Base-by-base conservation (phyloP, 1,140 invertebrate genomes). In the Diachasma alloeum region DNA sequence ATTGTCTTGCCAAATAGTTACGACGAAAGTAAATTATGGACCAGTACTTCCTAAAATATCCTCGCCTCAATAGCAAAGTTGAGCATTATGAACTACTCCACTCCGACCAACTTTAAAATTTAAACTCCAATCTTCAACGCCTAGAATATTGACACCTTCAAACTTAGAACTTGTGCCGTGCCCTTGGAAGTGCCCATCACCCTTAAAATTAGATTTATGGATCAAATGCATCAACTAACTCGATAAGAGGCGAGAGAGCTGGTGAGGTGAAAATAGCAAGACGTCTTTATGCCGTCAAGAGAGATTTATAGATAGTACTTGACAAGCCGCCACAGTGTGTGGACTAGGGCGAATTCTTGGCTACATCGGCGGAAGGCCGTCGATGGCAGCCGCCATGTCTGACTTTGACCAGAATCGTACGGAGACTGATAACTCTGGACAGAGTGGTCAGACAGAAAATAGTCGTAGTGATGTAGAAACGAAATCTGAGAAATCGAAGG, bases 331-430 rank as follows among this genome's bases (percentile, higher is more conserved):
- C 88, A 89, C 87, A 76, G 88, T 89, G 88, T 89, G 88, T 53
- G 88, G 87, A 80, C 82, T 89, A 79, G 87, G 88, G 85, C 87
- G 87, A 83, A 89, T 89, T 31, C 84, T 89, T 76, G 88, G 87
- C 87, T 88, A 87, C 83, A 89, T 89, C 87, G 88, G 87, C 87
- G 87, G 86, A 76, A 84, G 86, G 82, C 87, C 85, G 84, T 86
- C 88, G 88, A 87, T 88, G 87, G 82, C 82, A 78, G 84, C 84
- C 86, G 81, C 83, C 85, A 89, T 89, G 87, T 89, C 87, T 31
- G 69, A 76, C 4, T 81, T 81, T 44, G 79, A 82, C 13, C 81
- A 75, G 17, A 17, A 24, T 26, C 39, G 63, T 17, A 67, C 63
- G 56, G 46, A 17, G 36, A 53, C 69, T 22, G 74, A 71, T 39